Evolutionary conservation across 2,113 vertebrate species (phyloP).

Genomic region (Collichthys lucidus): DNA sequence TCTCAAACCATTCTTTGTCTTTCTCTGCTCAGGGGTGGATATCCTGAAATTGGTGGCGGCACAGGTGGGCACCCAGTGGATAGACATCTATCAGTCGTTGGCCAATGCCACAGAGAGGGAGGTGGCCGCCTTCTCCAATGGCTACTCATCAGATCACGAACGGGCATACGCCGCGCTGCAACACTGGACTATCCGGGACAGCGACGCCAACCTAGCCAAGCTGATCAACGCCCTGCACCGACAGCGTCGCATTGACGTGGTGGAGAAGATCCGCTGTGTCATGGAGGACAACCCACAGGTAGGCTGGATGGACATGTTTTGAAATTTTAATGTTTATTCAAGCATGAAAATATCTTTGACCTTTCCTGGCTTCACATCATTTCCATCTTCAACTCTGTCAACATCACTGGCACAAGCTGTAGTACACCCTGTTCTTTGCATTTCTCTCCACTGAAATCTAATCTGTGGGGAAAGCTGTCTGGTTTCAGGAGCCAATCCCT

Average conservation of each 20-base stretch:
- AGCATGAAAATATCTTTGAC: slow-evolving; percentile 2
- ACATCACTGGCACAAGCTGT: neutral
- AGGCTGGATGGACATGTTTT: slow-evolving; percentile 9
- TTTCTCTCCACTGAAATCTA: slow-evolving; percentile 27
- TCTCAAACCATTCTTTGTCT: neutral
- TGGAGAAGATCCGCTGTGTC: slow-evolving; percentile 95
- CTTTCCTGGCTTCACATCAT: slow-evolving; percentile 6
- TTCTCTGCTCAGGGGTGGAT: slow-evolving; percentile 88
- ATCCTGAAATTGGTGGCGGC: slow-evolving; percentile 95
- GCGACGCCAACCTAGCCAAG: slow-evolving; percentile 95
- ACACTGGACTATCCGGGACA: slow-evolving; percentile 96
- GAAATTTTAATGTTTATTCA: neutral
- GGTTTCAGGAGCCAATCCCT: slow-evolving; percentile 15
- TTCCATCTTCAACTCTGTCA: slow-evolving; percentile 19
- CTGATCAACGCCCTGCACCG: slow-evolving; percentile 94
- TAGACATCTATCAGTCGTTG: slow-evolving; percentile 94
- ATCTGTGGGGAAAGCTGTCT: slow-evolving; percentile 37
- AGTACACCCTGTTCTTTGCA: slow-evolving; percentile 45
- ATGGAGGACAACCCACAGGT: slow-evolving; percentile 97
- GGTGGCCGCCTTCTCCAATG: slow-evolving; percentile 92
- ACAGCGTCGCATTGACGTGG: slow-evolving; percentile 93
- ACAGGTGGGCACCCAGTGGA: slow-evolving; percentile 95
- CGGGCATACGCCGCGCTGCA: slow-evolving; percentile 94
- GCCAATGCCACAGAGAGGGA: slow-evolving; percentile 94
- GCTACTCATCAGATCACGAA: slow-evolving; percentile 91